Base-by-base conservation (phyloP, 2,888 invertebrate species). In the Erpobdella octoculata region DNA sequence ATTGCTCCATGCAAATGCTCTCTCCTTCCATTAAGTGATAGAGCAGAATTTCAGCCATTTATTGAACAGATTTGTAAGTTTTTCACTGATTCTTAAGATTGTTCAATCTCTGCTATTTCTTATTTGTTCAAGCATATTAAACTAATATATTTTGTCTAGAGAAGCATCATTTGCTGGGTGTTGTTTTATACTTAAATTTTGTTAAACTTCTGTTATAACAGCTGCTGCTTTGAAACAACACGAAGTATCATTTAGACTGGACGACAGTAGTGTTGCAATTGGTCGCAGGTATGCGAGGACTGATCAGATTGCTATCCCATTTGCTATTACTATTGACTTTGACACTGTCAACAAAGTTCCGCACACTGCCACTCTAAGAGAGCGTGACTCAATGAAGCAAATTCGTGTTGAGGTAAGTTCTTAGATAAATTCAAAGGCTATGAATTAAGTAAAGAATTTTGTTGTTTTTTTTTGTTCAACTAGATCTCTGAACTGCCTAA, bases 1-100 rank as follows among this genome's bases (percentile, higher is more conserved):
- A 90, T 99, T 41, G 93, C 98, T 0, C 98, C 98, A 0, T 87
- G 95, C 80, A 98, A 99, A 83, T 98, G 97, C 82, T 94, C 93
- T 3, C 91, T 99, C 15, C 86, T 99, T 77, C 98, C 98, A 0
- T 86, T 99, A 33, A 94, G 94, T 83, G 88, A 88, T 75, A 94
- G 97, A 82, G 84, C 88, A 0, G 93, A 94, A 78, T 93, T 98
- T 82, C 87, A 87, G 74, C 90, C 92, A 15, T 91, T 92, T 83
- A 90, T 95, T 0, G 88, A 88, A 77, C 85, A 89, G 36, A 53
- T 77, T 9, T 75, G 77, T 76, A 71, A 74, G 76, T 74, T 25
- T n/a, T 18, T 69, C 1, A 15, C n/a, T 4, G 8, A 2, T 4
- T 28, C 1, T 58, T 25, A 9, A 38, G 8, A 41, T 21, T 2